Percentiles rank a stretch among this genome's conserved stretches.
Evolutionary conservation across 2,113 vertebrate species (phyloP).

Genomic region (Neofelis nebulosa): DNA sequence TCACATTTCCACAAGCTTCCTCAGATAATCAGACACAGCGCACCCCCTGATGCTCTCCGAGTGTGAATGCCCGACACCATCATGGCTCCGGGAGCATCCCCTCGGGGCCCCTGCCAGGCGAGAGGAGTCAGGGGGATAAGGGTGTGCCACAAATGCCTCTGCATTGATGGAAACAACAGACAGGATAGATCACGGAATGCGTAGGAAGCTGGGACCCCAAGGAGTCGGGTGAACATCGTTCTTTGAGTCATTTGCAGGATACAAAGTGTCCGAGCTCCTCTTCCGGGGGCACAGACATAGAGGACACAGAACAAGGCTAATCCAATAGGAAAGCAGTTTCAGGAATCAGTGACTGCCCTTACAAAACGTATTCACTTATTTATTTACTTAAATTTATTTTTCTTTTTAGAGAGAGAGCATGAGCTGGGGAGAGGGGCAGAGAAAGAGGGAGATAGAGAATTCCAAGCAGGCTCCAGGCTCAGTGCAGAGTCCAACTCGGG

Average conservation of each 20-base stretch:
- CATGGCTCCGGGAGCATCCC: not conserved
- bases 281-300: not conserved
- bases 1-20: not conserved
- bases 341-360: not conserved
- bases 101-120: not conserved
- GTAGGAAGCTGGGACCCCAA: not conserved
- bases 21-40: not conserved
- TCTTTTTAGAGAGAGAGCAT: no score
- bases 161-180: not conserved
- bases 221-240: not conserved
- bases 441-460: no score
- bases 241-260: not conserved
- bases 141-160: not conserved
- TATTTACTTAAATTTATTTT: no score
- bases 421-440: no score
- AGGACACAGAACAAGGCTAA: not conserved
- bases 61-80: not conserved
- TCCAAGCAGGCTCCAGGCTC: no score
- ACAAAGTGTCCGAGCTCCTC: not conserved
- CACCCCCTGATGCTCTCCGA: not conserved
- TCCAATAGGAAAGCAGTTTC: not conserved
- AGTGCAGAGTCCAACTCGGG: no score
- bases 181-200: rapidly evolving
- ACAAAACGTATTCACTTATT: not conserved
- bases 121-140: not conserved